phyloP scores from a whole-genome alignment of 2,888 invertebrate species.

The Lumbricus terrestris region DNA sequence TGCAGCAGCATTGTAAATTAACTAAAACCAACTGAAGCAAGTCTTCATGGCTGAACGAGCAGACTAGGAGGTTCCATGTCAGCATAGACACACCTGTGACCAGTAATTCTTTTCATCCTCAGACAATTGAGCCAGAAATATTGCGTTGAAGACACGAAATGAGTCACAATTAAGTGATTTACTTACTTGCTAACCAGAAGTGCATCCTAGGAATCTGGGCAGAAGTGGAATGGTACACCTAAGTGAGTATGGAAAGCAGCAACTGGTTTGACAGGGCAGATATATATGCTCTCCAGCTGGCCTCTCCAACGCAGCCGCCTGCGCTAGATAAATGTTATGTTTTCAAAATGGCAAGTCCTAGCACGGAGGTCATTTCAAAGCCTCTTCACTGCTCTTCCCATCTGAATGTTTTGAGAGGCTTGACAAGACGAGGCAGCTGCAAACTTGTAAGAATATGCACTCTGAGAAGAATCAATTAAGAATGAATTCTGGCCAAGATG shows the following conservation, averaged over 20 bases:
- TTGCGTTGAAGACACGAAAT: not conserved
- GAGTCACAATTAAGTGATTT: not conserved
- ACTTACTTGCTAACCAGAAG: not conserved
- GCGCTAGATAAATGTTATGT: slow-evolving; percentile 6
- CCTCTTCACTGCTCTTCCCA: not conserved
- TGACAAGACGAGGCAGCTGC: not conserved
- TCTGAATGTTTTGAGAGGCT: not conserved
- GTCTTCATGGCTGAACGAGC: not conserved
- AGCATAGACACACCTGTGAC: not conserved
- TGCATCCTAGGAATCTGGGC: not conserved
- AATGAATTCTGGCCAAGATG: not conserved
- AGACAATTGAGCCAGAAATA: not conserved
- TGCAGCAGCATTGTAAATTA: not conserved
- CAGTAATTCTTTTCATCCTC: not conserved
- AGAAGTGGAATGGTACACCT: not conserved
- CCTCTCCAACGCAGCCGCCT: not conserved
- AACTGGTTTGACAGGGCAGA: not conserved
- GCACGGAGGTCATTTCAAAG: not conserved
- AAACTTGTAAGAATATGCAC: slow-evolving; percentile 3
- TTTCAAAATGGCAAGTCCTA: not conserved
- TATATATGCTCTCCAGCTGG: not conserved
- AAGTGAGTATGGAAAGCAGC: not conserved
- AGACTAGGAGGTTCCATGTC: not conserved
- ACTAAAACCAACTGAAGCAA: not conserved
- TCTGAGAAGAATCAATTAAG: slow-evolving; percentile 3